These are phyloP conservation scores for Morbakka virulenta DNA, from an alignment of 30 jellyfish, hydroid and myxozoan genomes.

Conservation along the genomic window DNA sequence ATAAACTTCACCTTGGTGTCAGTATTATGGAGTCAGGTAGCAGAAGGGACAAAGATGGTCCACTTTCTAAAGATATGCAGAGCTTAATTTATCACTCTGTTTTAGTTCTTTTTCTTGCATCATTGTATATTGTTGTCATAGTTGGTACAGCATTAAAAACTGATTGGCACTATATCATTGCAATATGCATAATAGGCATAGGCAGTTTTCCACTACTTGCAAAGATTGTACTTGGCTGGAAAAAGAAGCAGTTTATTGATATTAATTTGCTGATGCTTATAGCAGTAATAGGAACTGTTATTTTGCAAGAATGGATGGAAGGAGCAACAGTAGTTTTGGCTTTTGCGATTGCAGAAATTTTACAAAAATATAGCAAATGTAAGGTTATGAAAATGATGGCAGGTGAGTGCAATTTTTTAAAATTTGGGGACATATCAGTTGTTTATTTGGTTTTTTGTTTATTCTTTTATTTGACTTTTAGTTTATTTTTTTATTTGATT, in stretches of 20 bases:
- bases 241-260: constrained; percentile 50
- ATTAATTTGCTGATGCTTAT: constrained; percentile 73
- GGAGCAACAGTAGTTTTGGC: constrained; percentile 70
- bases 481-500: no score
- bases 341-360: constrained; percentile 76
- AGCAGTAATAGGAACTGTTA: constrained; percentile 82
- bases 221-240: constrained; percentile 41
- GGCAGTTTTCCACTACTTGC: constrained; percentile 65
- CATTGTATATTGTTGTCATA: constrained; percentile 39
- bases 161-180: constrained; percentile 53
- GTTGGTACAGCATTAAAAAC: constrained; percentile 6
- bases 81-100: constrained; percentile 21
- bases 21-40: constrained; percentile 75
- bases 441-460: no score
- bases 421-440: no score
- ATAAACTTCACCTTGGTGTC: constrained; percentile 72
- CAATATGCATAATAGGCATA: constrained; percentile 45
- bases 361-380: constrained; percentile 51
- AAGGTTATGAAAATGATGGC: constrained; percentile 65
- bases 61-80: constrained; percentile 6
- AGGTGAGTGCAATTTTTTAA: no score
- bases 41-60: constrained; percentile 9
- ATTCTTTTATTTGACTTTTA: no score
- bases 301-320: constrained; percentile 67
- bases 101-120: constrained; percentile 3